Conservation (phyloP, 2,113 vertebrate genomes). For the Oryzias javanicus region DNA sequence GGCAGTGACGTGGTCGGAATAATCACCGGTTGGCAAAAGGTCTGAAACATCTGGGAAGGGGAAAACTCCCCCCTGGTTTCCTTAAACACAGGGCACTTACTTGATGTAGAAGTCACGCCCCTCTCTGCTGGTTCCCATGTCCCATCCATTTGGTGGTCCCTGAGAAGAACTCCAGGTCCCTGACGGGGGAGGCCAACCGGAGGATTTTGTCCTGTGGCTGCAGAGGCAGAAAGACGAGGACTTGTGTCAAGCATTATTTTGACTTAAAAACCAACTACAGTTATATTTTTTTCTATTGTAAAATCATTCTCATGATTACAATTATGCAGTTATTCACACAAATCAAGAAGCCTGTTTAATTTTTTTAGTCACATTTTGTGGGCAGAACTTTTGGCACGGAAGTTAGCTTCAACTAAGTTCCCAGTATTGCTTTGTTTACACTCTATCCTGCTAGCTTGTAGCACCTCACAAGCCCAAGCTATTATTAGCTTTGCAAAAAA, state of each 20-base stretch:
- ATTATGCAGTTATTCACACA: no score
- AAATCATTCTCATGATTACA: no score
- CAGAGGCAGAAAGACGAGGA: conserved; percentile 23
- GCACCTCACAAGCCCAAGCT: no score
- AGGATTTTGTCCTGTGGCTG: conserved; percentile 94
- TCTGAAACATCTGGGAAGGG: conserved; percentile 65
- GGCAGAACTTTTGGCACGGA: no score
- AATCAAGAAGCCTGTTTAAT: no score
- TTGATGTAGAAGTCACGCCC: conserved; percentile 94
- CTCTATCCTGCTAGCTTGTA: no score
- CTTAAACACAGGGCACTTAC: conserved; percentile 77
- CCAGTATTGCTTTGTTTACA: no score
- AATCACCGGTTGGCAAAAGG: conserved; percentile 72
- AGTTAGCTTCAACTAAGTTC: no score
- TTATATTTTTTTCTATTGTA: no score
- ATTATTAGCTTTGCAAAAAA: no score
- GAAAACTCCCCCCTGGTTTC: conserved; percentile 27
- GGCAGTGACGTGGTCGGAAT: conserved; percentile 74
- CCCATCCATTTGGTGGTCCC: conserved; percentile 94
- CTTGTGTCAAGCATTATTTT: not conserved
- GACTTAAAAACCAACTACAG: no score
- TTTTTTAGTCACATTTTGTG: no score
- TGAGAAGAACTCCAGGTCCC: conserved; percentile 90
- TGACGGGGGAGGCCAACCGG: conserved; percentile 89
- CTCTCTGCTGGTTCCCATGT: conserved; percentile 93